Evolutionary conservation across 1,140 invertebrate genomes (phyloP).

Genomic region (Trichogramma pretiosum): DNA sequence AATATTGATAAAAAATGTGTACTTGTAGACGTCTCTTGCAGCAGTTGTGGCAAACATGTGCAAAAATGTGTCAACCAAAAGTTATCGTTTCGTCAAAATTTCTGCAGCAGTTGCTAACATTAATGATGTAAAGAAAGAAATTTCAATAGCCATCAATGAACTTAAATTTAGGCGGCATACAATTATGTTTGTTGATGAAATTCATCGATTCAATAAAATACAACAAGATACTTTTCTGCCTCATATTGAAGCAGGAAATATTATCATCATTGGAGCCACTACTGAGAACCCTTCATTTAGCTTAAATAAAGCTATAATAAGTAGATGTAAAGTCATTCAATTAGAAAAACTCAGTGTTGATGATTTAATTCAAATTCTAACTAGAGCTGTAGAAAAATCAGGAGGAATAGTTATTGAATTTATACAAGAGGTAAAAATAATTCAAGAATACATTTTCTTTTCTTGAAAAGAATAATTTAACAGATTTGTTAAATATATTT

Average conservation of each 20-base stretch:
- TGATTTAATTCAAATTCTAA: constrained; percentile 56
- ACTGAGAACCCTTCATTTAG: constrained; percentile 84
- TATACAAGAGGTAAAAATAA: no score
- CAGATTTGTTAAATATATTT: no score
- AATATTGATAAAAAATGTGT: constrained; percentile 6
- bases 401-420: constrained; percentile 22
- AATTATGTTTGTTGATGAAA: constrained; percentile 81
- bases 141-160: constrained; percentile 67
- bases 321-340: constrained; percentile 66
- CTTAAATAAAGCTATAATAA: constrained; percentile 70
- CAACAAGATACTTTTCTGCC: constrained; percentile 72
- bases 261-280: constrained; percentile 76
- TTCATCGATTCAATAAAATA: constrained; percentile 78
- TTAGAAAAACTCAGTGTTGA: constrained; percentile 59
- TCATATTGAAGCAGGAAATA: constrained; percentile 70
- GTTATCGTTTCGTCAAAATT: constrained; percentile 60
- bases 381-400: constrained; percentile 46
- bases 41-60: constrained; percentile 64
- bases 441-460: no score
- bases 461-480: no score
- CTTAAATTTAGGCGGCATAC: constrained; percentile 61
- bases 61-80: constrained; percentile 43
- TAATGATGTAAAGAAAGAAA: constrained; percentile 67
- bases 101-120: constrained; percentile 70
- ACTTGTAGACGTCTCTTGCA: constrained; percentile 66